These are phyloP conservation scores for Sebastes melanostomus DNA, from an alignment of 2,797 vertebrate species.

Conservation along the genomic window DNA sequence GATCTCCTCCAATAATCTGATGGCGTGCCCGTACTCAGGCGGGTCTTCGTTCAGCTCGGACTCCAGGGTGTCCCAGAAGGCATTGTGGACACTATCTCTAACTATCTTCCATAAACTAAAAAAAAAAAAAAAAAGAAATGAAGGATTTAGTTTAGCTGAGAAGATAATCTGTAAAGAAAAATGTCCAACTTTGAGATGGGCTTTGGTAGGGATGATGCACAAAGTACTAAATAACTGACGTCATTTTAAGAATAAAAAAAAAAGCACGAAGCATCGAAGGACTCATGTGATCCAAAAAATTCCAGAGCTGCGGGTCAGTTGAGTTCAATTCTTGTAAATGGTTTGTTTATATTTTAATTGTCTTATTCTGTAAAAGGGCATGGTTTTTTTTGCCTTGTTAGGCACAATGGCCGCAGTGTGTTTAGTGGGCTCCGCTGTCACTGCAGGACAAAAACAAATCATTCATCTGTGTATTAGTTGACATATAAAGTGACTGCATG, in stretches of 20 bases:
- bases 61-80: slow-evolving; percentile 92
- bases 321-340: too few relatives aligned
- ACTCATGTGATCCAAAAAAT: too few relatives aligned
- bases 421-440: too few relatives aligned
- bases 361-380: too few relatives aligned
- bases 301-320: too few relatives aligned
- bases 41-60: slow-evolving; percentile 89
- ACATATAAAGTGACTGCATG: too few relatives aligned
- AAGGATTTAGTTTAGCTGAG: background rate
- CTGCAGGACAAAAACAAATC: too few relatives aligned
- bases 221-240: background rate
- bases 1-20: slow-evolving; percentile 93
- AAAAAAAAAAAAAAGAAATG: background rate
- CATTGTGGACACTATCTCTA: slow-evolving; percentile 89
- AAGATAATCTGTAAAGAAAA: background rate
- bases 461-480: too few relatives aligned
- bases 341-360: too few relatives aligned
- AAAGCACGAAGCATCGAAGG: background rate
- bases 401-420: too few relatives aligned
- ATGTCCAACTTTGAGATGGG: background rate
- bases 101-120: slow-evolving; percentile 86
- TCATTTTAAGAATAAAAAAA: background rate
- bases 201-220: background rate
- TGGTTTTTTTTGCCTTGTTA: too few relatives aligned
- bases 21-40: slow-evolving; percentile 90